Evolutionary conservation across 2,888 invertebrate species (phyloP).

Genomic region (Actias luna): DNA sequence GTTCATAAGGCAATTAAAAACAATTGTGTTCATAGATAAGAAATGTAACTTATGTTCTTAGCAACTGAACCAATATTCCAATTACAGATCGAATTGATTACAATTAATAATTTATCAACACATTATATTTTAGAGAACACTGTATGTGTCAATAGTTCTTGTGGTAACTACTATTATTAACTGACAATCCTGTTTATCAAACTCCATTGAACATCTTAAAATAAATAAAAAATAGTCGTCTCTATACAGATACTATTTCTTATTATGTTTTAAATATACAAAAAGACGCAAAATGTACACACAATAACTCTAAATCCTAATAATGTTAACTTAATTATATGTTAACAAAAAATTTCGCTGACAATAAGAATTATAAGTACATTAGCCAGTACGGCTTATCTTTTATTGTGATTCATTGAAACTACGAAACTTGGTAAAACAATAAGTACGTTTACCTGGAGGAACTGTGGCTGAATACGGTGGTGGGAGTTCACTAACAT

Average conservation of each 20-base stretch:
- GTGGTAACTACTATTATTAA: too few species aligned
- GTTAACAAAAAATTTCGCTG: slow-evolving; percentile 4
- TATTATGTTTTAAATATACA: background rate
- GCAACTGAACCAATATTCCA: background rate
- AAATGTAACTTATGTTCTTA: background rate
- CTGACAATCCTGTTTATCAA: background rate
- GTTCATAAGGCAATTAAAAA: background rate
- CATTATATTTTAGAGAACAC: too few species aligned
- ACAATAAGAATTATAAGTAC: background rate
- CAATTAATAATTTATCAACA: slow-evolving; percentile 1
- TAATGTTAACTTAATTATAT: slow-evolving; percentile 9
- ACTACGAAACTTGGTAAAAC: slow-evolving; percentile 37
- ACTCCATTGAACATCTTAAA: background rate
- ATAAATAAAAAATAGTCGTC: background rate
- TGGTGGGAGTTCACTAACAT: slow-evolving; percentile 72
- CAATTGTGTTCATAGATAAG: background rate
- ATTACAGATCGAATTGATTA: background rate
- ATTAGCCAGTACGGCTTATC: slow-evolving; percentile 41
- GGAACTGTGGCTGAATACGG: slow-evolving; percentile 74
- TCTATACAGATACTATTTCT: background rate
- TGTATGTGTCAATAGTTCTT: too few species aligned
- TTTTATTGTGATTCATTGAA: slow-evolving; percentile 51
- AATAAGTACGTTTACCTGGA: slow-evolving; percentile 46
- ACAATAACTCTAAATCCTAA: background rate
- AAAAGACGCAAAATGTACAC: background rate